Conservation (phyloP, 35 echinoderm and acorn worm genomes). For the Nesometra sesokonis region DNA sequence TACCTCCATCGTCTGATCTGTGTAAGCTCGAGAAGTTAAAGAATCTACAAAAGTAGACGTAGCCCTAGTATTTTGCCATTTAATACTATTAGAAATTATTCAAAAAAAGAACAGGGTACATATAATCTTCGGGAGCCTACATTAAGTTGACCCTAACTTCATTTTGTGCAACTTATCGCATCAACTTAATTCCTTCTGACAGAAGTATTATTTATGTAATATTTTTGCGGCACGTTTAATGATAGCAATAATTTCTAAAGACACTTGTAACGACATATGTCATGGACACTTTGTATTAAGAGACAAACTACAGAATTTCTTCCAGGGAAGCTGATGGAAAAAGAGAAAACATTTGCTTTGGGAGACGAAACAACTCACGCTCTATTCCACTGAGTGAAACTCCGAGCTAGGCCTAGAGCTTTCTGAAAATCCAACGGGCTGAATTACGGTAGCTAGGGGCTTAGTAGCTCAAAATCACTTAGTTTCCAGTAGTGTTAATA, state of each 20-base stretch:
- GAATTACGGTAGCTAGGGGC: neutral
- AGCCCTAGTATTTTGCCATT: too few relatives aligned
- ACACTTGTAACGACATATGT: neutral
- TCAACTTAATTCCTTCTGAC: neutral
- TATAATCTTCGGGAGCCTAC: too few relatives aligned
- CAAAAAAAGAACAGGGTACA: too few relatives aligned
- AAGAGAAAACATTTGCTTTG: neutral
- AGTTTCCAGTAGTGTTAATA: neutral
- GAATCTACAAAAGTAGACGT: too few relatives aligned
- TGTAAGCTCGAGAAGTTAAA: too few relatives aligned
- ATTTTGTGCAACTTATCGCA: neutral
- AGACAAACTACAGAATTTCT: neutral
- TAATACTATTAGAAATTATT: too few relatives aligned
- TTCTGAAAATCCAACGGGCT: neutral
- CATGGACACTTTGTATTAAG: neutral
- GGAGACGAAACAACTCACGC: neutral
- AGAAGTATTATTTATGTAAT: neutral
- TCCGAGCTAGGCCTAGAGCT: neutral
- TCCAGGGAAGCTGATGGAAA: neutral
- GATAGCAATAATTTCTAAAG: neutral
- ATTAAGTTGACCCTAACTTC: neutral
- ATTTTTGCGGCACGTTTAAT: neutral
- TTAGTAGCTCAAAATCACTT: neutral
- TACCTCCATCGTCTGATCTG: too few relatives aligned
- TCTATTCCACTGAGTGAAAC: neutral